A percentile compares a stretch with the other conserved stretches of the same genome.
Evolutionary conservation across 2,888 invertebrate genomes (phyloP).

Genomic region (Omphaloscelis lunosa): DNA sequence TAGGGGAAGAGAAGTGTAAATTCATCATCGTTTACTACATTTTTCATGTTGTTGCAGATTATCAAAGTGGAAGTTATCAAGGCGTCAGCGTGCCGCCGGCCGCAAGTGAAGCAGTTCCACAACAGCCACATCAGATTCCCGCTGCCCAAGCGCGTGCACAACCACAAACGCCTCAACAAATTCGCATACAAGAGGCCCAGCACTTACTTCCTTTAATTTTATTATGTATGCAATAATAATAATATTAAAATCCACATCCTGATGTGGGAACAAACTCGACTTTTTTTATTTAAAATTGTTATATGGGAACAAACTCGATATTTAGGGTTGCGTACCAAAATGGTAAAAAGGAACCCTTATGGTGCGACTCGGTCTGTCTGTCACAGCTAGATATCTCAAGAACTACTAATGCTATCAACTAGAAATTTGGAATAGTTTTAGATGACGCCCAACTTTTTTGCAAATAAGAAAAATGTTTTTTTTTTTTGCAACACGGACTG

Average conservation of each 20-base stretch:
- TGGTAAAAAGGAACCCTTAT: too few species aligned
- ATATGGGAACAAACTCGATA: too few species aligned
- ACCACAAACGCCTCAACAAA: conserved; percentile 95
- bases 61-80: conserved; percentile 98
- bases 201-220: conserved; percentile 93
- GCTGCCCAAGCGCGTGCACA: conserved; percentile 96
- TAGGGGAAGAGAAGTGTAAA: background rate
- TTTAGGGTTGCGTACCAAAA: too few species aligned
- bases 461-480: too few species aligned
- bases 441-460: too few species aligned
- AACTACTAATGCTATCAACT: too few species aligned
- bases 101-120: conserved; percentile 99
- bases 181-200: conserved; percentile 96
- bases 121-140: conserved; percentile 99
- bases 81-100: conserved; percentile 97
- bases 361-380: too few species aligned
- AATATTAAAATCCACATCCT: conserved; percentile 80
- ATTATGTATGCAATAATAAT: conserved; percentile 73
- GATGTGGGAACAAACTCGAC: conserved; percentile 71
- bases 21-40: background rate
- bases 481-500: too few species aligned
- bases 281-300: conserved; percentile 38
- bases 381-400: too few species aligned
- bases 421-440: too few species aligned
- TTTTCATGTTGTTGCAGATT: conserved; percentile 92